Evolutionary conservation across 2,113 vertebrate genomes (phyloP).

Genomic region (Platichthys flesus): DNA sequence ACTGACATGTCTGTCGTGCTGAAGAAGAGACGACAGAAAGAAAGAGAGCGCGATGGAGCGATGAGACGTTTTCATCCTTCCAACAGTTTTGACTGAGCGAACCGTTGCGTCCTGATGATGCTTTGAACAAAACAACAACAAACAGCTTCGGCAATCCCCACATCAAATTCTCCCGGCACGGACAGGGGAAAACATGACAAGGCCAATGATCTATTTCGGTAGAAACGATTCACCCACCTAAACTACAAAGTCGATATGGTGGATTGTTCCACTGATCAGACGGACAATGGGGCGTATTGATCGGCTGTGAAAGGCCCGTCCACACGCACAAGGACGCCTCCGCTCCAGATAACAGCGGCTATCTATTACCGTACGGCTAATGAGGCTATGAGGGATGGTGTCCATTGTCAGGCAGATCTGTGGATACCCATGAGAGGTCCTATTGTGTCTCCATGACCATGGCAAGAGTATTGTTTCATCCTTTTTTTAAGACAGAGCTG

Average conservation of each 20-base stretch:
- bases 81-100: slow-evolving; percentile 16
- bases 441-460: slow-evolving; percentile 46
- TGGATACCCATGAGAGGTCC: slow-evolving; percentile 38
- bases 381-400: slow-evolving; percentile 45
- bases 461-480: not conserved
- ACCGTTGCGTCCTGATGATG: not conserved
- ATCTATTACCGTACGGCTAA: slow-evolving; percentile 59
- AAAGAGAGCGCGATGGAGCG: not conserved
- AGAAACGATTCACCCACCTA: not conserved
- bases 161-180: not conserved
- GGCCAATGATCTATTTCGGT: slow-evolving; percentile 33
- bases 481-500: not conserved
- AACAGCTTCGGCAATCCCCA: slow-evolving; percentile 2
- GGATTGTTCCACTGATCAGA: slow-evolving; percentile 33
- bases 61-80: not conserved
- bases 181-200: slow-evolving; percentile 14
- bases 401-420: slow-evolving; percentile 37
- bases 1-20: slow-evolving; percentile 21
- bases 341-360: slow-evolving; percentile 40
- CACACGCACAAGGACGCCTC: slow-evolving; percentile 47
- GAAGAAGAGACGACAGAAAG: slow-evolving; percentile 15
- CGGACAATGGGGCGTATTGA: slow-evolving; percentile 64
- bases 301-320: slow-evolving; percentile 42
- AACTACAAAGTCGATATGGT: not conserved
- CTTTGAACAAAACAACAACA: slow-evolving; percentile 5